Evolutionary conservation across 53 echinoderm and acorn worm species (phyloP), one percentile per base, ranked within the genome.

Genomic region (Glandiceps talaboti): DNA sequence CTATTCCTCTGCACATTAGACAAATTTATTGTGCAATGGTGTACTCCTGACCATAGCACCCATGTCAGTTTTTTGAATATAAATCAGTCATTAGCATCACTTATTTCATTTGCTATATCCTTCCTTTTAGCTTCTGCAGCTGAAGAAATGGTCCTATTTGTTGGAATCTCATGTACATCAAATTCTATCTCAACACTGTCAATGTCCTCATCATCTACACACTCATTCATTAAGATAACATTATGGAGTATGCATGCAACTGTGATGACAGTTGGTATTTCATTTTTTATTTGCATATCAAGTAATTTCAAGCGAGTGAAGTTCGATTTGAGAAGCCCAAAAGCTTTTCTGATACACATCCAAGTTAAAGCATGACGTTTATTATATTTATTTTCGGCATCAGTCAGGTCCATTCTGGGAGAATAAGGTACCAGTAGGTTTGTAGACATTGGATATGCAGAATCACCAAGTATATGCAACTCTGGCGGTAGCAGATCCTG

Each of bases 211-310:
- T 79, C 33, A n/a, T n/a, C n/a, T 33, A n/a, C n/a, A n/a, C 64
- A 10, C 0, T 85, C 85, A 85, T 85, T 79, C 80, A 85, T 75
- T 20, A 85, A 33, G 10, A 80, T 76, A 28, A 85, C 25, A 85
- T 80, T 80, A 33, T 80, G 80, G 27, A 85, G 30, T 27, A 74
- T 80, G 80, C 76, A 80, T 30, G 81, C 33, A 33, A 76, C 75
- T 33, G 80, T 33, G 32, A 80, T 80, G 33, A 76, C 76, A 33
- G 33, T 74, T 27, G 32, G 75, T 76, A 80, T 31, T 33, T 80
- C 29, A 33, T 75, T 64, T 25, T 27, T 75, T 27, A 80, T 74
- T 12, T 73, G 32, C 73, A 64, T 32, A 27, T 75, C 75, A 28
- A 80, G 33, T 27, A 80, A 33, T 0, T 80, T 29, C 0, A 85